Evolutionary conservation across 1,140 invertebrate species (phyloP).

Genomic region (Aphaenogaster ashmeadi): DNA sequence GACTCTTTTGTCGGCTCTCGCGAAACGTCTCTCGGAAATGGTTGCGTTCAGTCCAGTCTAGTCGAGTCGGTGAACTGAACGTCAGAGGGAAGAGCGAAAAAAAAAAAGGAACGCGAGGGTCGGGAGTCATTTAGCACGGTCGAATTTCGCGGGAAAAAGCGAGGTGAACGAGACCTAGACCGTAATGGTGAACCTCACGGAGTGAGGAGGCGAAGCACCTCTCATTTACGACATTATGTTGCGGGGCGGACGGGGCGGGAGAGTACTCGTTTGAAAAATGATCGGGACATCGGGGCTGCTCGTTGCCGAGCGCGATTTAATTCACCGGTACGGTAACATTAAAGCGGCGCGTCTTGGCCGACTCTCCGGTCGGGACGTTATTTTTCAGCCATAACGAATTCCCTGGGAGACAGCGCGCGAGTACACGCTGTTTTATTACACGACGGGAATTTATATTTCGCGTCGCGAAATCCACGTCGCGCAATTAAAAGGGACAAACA

Average conservation of each 20-base stretch:
- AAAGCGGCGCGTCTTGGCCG: not conserved
- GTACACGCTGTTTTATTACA: not conserved
- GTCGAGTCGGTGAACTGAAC: not conserved
- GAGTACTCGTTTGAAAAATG: slow-evolving; percentile 15
- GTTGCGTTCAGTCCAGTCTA: not conserved
- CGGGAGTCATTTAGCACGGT: not conserved
- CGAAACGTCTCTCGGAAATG: not conserved
- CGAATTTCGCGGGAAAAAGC: not conserved
- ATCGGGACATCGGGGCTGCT: not conserved
- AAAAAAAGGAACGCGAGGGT: not conserved
- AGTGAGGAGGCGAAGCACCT: not conserved
- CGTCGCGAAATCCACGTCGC: slow-evolving; percentile 2
- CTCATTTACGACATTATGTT: slow-evolving; percentile 22
- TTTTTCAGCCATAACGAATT: slow-evolving; percentile 25
- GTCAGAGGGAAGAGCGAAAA: not conserved
- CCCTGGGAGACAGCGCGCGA: not conserved
- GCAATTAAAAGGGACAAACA: slow-evolving; percentile 26
- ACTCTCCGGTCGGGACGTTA: not conserved
- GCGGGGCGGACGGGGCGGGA: not conserved
- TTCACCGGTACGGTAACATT: not conserved
- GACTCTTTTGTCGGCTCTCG: not conserved
- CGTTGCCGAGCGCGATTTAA: slow-evolving; percentile 19
- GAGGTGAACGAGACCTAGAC: not conserved
- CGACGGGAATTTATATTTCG: not conserved
- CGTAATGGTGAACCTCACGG: not conserved